These are phyloP conservation scores for Psephotus haematonotus DNA, from an alignment of 2,113 vertebrate genomes.

Conservation along the genomic window DNA sequence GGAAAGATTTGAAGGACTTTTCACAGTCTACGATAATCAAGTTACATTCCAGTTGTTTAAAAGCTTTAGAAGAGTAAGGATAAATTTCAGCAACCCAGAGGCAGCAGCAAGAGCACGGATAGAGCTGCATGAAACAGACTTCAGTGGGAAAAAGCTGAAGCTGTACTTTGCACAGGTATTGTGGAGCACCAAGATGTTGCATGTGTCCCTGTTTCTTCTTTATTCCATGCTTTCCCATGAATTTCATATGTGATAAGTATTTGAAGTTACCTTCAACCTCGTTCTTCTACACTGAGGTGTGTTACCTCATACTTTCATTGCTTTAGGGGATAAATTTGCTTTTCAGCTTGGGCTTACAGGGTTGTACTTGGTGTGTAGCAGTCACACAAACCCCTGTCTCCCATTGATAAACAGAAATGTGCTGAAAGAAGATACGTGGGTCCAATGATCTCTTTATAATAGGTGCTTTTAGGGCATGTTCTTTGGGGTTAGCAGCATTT, in stretches of 20 bases:
- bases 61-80: conserved; percentile 93
- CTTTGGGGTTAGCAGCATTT: background rate
- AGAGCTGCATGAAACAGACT: conserved; percentile 92
- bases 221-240: rapidly evolving
- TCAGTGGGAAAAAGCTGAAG: conserved; percentile 89
- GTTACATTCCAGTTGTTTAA: conserved; percentile 93
- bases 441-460: background rate
- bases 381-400: background rate
- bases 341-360: background rate
- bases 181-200: rapidly evolving
- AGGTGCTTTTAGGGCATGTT: background rate
- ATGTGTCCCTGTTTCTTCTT: background rate
- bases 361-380: background rate
- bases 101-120: conserved; percentile 92
- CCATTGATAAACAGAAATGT: background rate
- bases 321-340: background rate
- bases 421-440: background rate
- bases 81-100: conserved; percentile 95
- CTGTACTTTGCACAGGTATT: conserved; percentile 95
- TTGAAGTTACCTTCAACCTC: background rate
- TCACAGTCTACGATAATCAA: conserved; percentile 89
- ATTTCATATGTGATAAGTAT: background rate
- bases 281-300: background rate
- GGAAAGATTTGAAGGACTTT: conserved; percentile 94
- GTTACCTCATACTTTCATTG: background rate